Evolutionary conservation across 2,113 vertebrate genomes (phyloP), one percentile per base, ranked within the genome.

Genomic region (Labrus mixtus): DNA sequence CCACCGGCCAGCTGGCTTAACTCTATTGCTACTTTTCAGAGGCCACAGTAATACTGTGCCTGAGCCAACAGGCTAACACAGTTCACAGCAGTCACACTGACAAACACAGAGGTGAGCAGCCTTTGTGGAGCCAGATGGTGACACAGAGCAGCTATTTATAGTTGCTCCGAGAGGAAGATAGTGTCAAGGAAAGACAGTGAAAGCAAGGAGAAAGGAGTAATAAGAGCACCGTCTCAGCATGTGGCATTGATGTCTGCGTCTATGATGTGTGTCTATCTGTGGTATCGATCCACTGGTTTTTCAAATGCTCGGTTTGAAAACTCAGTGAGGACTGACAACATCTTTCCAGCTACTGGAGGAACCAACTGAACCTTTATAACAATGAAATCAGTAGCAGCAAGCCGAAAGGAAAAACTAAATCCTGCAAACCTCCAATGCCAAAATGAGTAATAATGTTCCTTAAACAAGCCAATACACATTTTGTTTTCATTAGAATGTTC

Each of bases 71-170:
- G 75, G 55, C 79, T 75, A 73, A 82, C 87, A 87, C n/a, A 63
- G 82, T 84, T 86, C 89, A 72, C 81, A 73, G 78, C 78, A 81
- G 81, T 82, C 84, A 68, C 74, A 78, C 64, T 78, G 85, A 78
- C 84, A 86, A 84, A 70, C 81, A 84, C 82, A 88, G 86, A 89
- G 88, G 87, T 90, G 85, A 80, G 79, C 83, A 70, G 79, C 68
- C 79, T 87, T 81, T 68, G 72, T 91, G 78, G 79, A 86, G 82
- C 78, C 91, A 90, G 85, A 90, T 90, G 88, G 87, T 90, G 83
- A 88, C 85, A 92, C 62, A 71, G 58, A 83, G 60, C 12, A 16
- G 61, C 65, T 91, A 92, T 90, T 89, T 85, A 81, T 85, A 83
- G 82, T 48, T 22, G 53, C 70, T 58, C 13, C 15, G 43, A 67